Conservation (phyloP, 2,888 invertebrate species). For the Deilephila elpenor region DNA sequence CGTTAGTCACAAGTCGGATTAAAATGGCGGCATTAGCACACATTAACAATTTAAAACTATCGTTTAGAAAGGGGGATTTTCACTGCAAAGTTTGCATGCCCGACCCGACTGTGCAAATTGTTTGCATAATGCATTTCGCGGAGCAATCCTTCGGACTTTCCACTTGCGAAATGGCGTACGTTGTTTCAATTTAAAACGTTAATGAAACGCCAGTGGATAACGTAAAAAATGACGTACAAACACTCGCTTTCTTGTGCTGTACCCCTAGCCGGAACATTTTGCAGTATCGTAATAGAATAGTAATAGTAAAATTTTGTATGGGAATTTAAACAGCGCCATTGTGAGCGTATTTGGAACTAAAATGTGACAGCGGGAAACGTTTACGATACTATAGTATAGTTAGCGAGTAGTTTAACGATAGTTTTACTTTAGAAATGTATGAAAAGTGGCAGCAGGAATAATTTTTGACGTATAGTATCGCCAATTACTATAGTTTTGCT, state of each 20-base stretch:
- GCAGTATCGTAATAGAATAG: too few relatives aligned
- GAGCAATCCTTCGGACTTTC: conserved; percentile 31
- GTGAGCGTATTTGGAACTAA: too few relatives aligned
- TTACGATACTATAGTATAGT: too few relatives aligned
- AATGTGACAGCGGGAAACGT: too few relatives aligned
- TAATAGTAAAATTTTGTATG: too few relatives aligned
- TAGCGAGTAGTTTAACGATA: too few relatives aligned
- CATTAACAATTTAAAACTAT: conserved; percentile 38
- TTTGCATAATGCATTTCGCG: conserved; percentile 37
- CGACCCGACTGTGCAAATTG: conserved; percentile 28
- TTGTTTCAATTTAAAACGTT: conserved; percentile 19
- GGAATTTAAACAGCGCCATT: too few relatives aligned
- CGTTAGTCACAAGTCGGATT: conserved; percentile 29
- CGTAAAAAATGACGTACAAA: neutral
- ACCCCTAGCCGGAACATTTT: too few relatives aligned
- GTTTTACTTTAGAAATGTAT: too few relatives aligned
- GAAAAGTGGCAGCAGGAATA: too few relatives aligned
- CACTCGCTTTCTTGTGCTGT: neutral
- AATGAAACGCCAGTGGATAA: neutral
- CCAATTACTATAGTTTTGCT: too few relatives aligned
- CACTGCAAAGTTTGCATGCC: conserved; percentile 45
- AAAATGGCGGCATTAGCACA: conserved; percentile 34
- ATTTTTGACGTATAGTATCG: too few relatives aligned
- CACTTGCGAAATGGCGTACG: conserved; percentile 21
- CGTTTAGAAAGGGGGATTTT: conserved; percentile 43